phyloP scores from a whole-genome alignment of 1,140 invertebrate species.

The Drosophila littoralis region DNA sequence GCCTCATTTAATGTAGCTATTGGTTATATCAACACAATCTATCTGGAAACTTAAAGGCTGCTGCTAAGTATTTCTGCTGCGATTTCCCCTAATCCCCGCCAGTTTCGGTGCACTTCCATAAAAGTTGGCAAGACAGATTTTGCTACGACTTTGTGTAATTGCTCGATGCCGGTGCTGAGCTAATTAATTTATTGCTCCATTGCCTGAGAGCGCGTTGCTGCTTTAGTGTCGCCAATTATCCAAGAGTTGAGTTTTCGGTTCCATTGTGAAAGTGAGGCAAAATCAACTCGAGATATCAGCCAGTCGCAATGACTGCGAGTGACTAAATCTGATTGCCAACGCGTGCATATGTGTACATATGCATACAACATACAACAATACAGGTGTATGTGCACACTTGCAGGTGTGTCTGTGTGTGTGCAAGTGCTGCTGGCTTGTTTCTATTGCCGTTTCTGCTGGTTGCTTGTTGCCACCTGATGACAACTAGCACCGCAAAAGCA shows the following conservation, averaged over 20 bases:
- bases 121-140: slow-evolving; percentile 10
- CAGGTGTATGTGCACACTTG: background rate
- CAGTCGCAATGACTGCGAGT: slow-evolving; percentile 33
- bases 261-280: slow-evolving; percentile 63
- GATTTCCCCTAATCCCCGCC: background rate
- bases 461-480: slow-evolving; percentile 39
- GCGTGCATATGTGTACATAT: slow-evolving; percentile 7
- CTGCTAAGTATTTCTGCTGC: background rate
- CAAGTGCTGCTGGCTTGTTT: slow-evolving; percentile 22
- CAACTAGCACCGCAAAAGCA: slow-evolving; percentile 36
- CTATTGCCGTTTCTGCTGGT: slow-evolving; percentile 24
- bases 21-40: background rate
- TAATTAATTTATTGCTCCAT: slow-evolving; percentile 66
- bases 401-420: slow-evolving; percentile 7
- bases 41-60: background rate
- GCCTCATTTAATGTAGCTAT: too few species aligned
- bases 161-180: slow-evolving; percentile 35
- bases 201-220: slow-evolving; percentile 31
- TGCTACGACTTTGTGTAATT: slow-evolving; percentile 40
- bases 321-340: slow-evolving; percentile 41
- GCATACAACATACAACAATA: background rate
- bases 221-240: slow-evolving; percentile 66
- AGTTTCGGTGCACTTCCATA: background rate
- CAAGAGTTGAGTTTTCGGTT: slow-evolving; percentile 58
- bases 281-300: slow-evolving; percentile 36